These are phyloP conservation scores for Aythya baeri DNA, from an alignment of 2,113 vertebrate species.

Conservation along the genomic window DNA sequence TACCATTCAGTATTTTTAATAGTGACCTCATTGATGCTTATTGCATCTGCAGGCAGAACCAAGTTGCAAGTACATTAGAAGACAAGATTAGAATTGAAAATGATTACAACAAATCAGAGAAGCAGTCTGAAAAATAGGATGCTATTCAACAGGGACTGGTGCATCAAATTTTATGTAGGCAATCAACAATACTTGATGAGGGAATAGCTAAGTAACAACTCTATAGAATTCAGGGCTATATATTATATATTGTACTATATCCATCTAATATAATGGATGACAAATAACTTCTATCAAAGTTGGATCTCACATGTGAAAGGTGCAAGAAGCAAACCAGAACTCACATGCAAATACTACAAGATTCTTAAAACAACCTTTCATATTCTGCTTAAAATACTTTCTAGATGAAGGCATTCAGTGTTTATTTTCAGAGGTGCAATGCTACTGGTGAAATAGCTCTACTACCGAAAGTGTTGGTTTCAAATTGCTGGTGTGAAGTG, in stretches of 20 bases:
- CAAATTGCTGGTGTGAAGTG: not conserved
- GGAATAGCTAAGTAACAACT: not conserved
- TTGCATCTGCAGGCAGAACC: conserved; percentile 6
- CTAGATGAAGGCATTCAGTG: not conserved
- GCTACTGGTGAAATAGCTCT: not conserved
- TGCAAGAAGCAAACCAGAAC: not conserved
- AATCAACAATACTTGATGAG: not conserved
- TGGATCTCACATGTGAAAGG: not conserved
- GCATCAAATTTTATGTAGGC: not conserved
- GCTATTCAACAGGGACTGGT: not conserved
- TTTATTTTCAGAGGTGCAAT: not conserved
- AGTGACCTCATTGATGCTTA: not conserved
- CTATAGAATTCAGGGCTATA: not conserved
- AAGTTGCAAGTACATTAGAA: not conserved
- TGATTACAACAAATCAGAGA: not conserved
- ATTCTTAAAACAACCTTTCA: not conserved
- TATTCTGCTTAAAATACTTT: not conserved
- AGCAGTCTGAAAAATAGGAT: not conserved
- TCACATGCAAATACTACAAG: not conserved
- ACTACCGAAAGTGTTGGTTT: not conserved
- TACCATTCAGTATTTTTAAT: conserved; percentile 6
- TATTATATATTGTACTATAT: too few relatives aligned
- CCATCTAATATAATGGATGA: rapidly evolving
- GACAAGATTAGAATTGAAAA: not conserved
- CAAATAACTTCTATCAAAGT: not conserved